Conservation (phyloP, 2,888 invertebrate genomes). For the Sisyra terminalis region DNA sequence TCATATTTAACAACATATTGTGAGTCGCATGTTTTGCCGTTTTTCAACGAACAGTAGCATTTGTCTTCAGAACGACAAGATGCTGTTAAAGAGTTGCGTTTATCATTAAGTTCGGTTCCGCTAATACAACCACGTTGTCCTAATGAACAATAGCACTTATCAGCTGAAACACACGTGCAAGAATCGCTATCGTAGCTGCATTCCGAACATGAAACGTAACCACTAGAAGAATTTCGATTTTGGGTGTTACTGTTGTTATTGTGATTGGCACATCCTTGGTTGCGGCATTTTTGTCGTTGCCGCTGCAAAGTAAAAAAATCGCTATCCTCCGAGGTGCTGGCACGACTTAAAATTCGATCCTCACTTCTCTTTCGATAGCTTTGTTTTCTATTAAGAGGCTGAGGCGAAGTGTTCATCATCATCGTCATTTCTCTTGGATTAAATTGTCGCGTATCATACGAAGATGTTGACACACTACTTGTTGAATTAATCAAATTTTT, state of each 20-base stretch:
- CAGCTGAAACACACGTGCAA: slow-evolving; percentile 56
- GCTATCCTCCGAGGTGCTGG: slow-evolving; percentile 29
- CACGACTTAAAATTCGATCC: slow-evolving; percentile 13
- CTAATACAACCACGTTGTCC: slow-evolving; percentile 31
- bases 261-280: slow-evolving; percentile 10
- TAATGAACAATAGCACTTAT: slow-evolving; percentile 74
- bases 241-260: slow-evolving; percentile 12
- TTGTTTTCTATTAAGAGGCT: slow-evolving; percentile 15
- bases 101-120: slow-evolving; percentile 14
- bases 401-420: neutral
- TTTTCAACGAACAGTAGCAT: slow-evolving; percentile 45
- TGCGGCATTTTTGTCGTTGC: slow-evolving; percentile 18
- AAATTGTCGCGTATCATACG: slow-evolving; percentile 44
- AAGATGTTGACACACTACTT: slow-evolving; percentile 43
- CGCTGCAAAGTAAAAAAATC: slow-evolving; percentile 27
- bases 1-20: neutral
- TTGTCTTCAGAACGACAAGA: slow-evolving; percentile 35
- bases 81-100: slow-evolving; percentile 20
- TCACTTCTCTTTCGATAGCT: slow-evolving; percentile 17
- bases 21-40: slow-evolving; percentile 13
- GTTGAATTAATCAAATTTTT: slow-evolving; percentile 21
- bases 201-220: slow-evolving; percentile 76
- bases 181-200: slow-evolving; percentile 75
- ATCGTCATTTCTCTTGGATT: slow-evolving; percentile 31
- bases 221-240: slow-evolving; percentile 31